Evolutionary conservation across 1,140 invertebrate species (phyloP).

Genomic region (Pemphigus obesinymphae): DNA sequence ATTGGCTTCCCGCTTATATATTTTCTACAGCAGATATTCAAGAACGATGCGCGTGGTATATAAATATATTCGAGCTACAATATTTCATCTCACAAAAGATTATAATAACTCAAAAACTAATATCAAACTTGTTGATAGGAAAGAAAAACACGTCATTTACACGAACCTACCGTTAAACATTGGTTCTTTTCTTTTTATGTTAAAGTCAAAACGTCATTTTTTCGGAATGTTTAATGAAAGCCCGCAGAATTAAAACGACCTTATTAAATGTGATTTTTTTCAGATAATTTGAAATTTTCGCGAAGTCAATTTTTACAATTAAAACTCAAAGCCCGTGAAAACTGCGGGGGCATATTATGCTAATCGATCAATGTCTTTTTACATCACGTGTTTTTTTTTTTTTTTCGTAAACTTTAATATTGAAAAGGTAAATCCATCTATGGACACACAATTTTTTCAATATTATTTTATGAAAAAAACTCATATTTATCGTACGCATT

Average conservation of each 20-base stretch:
- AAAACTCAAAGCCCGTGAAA: background rate
- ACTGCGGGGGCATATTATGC: background rate
- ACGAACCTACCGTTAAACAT: background rate
- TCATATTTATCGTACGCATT: too few species aligned
- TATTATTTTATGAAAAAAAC: too few species aligned
- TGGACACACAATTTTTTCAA: too few species aligned
- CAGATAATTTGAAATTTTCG: background rate
- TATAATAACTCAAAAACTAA: conserved; percentile 45
- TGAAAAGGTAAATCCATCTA: background rate
- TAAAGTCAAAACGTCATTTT: background rate
- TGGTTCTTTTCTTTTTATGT: background rate
- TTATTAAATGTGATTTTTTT: background rate
- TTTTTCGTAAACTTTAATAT: background rate
- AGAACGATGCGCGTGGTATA: background rate
- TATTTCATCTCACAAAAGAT: background rate
- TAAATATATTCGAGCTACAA: background rate
- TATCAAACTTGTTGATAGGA: conserved; percentile 47
- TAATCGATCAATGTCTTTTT: background rate
- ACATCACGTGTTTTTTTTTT: background rate
- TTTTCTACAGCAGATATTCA: background rate
- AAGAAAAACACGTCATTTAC: background rate
- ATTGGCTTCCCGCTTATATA: background rate
- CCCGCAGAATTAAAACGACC: background rate
- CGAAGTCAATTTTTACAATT: background rate
- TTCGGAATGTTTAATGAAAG: background rate